Evolutionary conservation across 2,113 vertebrate species (phyloP).

Genomic region (Dermatemys mawii): DNA sequence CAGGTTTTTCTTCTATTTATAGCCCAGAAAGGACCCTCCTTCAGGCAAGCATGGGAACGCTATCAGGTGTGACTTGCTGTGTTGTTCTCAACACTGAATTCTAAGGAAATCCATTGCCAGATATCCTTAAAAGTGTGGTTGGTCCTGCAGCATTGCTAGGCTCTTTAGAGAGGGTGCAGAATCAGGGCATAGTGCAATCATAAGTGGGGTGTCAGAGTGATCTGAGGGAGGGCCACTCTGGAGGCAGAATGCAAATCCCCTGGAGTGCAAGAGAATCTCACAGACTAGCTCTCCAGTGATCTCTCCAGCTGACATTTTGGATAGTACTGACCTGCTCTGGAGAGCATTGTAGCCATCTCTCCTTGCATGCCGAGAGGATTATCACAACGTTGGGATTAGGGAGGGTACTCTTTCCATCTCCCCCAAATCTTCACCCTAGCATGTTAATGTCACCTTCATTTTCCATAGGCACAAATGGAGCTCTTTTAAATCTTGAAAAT

Average conservation of each 20-base stretch:
- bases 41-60: constrained; percentile 37
- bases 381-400: neutral
- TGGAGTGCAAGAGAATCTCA: neutral
- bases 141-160: neutral
- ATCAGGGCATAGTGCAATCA: neutral
- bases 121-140: neutral
- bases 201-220: neutral
- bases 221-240: neutral
- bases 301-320: neutral
- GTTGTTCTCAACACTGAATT: neutral
- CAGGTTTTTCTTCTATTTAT: constrained; percentile 36
- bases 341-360: neutral
- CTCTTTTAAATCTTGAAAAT: neutral
- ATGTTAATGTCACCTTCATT: neutral
- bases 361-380: neutral
- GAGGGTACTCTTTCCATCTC: neutral
- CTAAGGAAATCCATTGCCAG: neutral
- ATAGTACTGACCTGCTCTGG: neutral
- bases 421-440: neutral
- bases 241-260: neutral
- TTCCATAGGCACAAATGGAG: neutral
- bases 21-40: constrained; percentile 47
- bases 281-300: neutral
- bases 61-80: constrained; percentile 70
- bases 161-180: neutral